Conservation (phyloP, 2,888 invertebrate species). For the Congeria kusceri region DNA sequence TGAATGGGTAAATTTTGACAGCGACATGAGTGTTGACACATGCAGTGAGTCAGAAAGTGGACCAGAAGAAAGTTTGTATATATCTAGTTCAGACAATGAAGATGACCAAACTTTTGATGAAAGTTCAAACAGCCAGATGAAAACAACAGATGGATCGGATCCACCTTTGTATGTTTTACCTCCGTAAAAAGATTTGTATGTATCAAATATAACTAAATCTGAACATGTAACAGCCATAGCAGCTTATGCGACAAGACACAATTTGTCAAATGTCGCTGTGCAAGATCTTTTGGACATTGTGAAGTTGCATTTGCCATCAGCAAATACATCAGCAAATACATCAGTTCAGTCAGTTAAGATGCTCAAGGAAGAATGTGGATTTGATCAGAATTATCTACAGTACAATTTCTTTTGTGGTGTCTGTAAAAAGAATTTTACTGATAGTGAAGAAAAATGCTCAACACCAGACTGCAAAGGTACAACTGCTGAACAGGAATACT, state of each 20-base stretch:
- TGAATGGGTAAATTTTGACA: no score
- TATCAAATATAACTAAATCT: slow-evolving; percentile 10
- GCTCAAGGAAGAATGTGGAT: slow-evolving; percentile 37
- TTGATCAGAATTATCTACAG: slow-evolving; percentile 19
- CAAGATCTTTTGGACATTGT: slow-evolving; percentile 25
- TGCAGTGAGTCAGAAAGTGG: no score
- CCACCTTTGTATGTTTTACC: slow-evolving; percentile 43
- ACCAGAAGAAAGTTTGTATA: no score
- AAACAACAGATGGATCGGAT: not conserved
- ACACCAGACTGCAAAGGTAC: slow-evolving; percentile 35
- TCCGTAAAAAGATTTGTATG: slow-evolving; percentile 10
- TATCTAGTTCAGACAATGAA: no score
- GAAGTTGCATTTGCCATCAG: slow-evolving; percentile 24
- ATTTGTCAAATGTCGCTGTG: slow-evolving; percentile 37
- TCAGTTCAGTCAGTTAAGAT: slow-evolving; percentile 3
- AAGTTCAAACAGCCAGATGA: not conserved
- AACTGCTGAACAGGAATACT: slow-evolving; percentile 11
- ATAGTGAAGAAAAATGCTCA: slow-evolving; percentile 16
- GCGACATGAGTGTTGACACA: no score
- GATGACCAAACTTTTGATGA: no score
- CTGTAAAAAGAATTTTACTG: slow-evolving; percentile 18
- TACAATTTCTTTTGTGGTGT: slow-evolving; percentile 26
- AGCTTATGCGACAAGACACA: slow-evolving; percentile 35
- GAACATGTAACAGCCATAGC: slow-evolving; percentile 29
- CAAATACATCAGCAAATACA: slow-evolving; percentile 16